Conservation (phyloP, 2,888 invertebrate genomes). For the Ctena decussata region DNA sequence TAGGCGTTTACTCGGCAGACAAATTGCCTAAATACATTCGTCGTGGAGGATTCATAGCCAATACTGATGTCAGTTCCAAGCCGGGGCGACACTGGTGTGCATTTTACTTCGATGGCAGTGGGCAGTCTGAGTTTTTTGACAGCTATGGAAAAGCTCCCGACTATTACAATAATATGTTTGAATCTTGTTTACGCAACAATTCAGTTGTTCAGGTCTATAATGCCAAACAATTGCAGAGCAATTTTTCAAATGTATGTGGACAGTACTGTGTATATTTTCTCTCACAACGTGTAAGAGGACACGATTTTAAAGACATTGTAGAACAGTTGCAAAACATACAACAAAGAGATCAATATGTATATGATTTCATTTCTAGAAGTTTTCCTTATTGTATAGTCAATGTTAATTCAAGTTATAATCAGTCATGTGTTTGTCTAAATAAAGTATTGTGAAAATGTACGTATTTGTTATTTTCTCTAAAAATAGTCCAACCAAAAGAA, state of each 20-base stretch:
- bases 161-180: slow-evolving; percentile 8
- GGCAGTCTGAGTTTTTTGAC: slow-evolving; percentile 39
- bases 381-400: no score
- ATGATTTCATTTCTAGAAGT: no score
- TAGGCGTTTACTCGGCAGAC: slow-evolving; percentile 14
- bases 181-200: background rate
- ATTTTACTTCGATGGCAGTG: slow-evolving; percentile 26
- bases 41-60: slow-evolving; percentile 24
- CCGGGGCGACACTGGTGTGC: slow-evolving; percentile 37
- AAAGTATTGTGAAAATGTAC: no score
- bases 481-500: no score
- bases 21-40: background rate
- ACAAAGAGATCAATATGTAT: no score
- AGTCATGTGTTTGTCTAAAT: no score
- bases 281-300: no score
- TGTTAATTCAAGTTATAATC: no score
- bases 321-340: no score
- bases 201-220: background rate
- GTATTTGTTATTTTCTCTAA: no score
- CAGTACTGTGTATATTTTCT: no score
- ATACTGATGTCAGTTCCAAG: slow-evolving; percentile 13
- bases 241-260: slow-evolving; percentile 15
- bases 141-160: slow-evolving; percentile 20
- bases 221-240: slow-evolving; percentile 9
- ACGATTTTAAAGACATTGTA: no score